Evolutionary conservation across 2,113 vertebrate species (phyloP).

Genomic region (Nansenia antarctica): DNA sequence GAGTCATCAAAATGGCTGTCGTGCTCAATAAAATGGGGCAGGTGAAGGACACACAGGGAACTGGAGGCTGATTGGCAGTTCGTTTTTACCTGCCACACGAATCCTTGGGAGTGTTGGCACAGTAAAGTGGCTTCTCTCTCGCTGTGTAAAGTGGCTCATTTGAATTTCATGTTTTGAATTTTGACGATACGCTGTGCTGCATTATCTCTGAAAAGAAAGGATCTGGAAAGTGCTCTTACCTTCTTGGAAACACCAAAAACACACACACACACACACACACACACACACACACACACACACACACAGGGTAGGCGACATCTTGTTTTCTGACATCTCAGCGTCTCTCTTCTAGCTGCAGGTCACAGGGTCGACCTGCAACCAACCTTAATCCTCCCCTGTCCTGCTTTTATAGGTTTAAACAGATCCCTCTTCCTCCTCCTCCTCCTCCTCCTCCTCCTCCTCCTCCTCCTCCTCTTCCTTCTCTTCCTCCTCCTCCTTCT

Average conservation of each 20-base stretch:
- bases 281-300: too few species aligned
- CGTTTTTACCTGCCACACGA: not conserved
- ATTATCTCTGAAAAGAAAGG: not conserved
- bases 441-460: too few species aligned
- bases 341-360: slow-evolving; percentile 46
- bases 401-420: slow-evolving; percentile 47
- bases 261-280: too few species aligned
- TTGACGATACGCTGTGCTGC: not conserved
- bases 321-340: slow-evolving; percentile 54
- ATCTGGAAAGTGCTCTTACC: not conserved
- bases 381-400: not conserved
- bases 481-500: too few species aligned
- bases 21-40: not conserved
- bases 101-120: too few species aligned
- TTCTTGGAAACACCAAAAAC: too few species aligned
- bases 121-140: too few species aligned
- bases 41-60: not conserved
- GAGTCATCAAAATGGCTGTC: not conserved
- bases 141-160: not conserved
- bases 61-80: not conserved
- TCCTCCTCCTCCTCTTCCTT: too few species aligned
- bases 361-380: slow-evolving; percentile 15
- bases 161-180: not conserved
- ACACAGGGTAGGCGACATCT: too few species aligned
- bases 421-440: slow-evolving; percentile 29